phyloP scores from a whole-genome alignment of 2,888 invertebrate genomes.

The Rotaria socialis region DNA sequence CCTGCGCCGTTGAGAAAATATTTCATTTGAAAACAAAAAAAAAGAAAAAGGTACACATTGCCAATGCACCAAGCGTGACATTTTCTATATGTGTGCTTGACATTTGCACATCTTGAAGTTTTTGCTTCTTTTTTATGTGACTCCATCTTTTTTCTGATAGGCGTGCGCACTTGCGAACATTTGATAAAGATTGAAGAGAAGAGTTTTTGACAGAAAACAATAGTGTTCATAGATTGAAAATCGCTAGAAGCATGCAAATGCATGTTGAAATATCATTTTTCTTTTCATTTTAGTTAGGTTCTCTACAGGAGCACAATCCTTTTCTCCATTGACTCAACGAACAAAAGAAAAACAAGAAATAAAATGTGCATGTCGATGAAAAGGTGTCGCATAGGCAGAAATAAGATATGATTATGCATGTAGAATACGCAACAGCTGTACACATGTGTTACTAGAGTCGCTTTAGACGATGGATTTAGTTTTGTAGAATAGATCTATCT shows the following conservation, averaged over 20 bases:
- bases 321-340: neutral
- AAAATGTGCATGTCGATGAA: neutral
- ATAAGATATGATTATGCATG: neutral
- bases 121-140: neutral
- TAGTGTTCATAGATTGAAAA: neutral
- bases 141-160: neutral
- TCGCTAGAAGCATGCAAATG: neutral
- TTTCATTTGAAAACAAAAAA: no score
- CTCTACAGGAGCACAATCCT: neutral
- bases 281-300: neutral
- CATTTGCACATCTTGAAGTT: neutral
- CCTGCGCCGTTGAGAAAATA: no score
- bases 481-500: no score
- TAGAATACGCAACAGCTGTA: neutral
- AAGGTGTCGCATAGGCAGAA: neutral
- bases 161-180: neutral
- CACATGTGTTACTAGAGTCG: neutral
- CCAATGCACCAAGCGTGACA: neutral
- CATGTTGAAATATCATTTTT: neutral
- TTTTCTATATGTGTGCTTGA: neutral
- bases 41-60: neutral
- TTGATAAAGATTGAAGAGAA: neutral
- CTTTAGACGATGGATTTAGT: no score
- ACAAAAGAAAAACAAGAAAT: neutral
- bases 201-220: neutral